Evolutionary conservation across 2,797 vertebrate genomes (phyloP), one percentile per base, ranked within the genome.

Genomic region (Paguma larvata): DNA sequence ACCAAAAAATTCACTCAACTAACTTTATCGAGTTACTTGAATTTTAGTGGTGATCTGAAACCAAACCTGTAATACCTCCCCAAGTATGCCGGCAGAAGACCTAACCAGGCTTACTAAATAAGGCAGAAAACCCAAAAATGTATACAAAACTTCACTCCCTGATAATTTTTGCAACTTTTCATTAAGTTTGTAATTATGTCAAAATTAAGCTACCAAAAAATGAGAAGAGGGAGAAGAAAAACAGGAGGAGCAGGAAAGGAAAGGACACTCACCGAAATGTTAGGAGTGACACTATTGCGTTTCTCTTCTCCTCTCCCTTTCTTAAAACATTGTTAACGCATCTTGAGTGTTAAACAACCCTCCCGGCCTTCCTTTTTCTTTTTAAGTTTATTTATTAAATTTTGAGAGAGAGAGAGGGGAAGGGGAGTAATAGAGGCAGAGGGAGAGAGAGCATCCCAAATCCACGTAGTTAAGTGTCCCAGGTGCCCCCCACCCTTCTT

Each of bases 191-290:
- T 7, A 89, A 89, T 82, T 72, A 70, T 92, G 89, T 83, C 82
- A 93, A 95, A 96, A 80, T 67, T 89, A 88, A 80, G 14, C 16
- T 82, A 62, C 13, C 23, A 87, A 88, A 94, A 77, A 32, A 83
- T 25, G 25, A 94, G 10, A 79, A 59, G 25, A 38, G 5, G 13
- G 41, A 88, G 21, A 84, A 41, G 46, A 48, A 88, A 75, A 90
- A 32, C 2, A 79, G 38, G 11, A 77, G 48, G 30, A 78, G 21
- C 16, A 41, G n/a, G 30, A 82, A 78, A 92, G 25, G 7, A 67
- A 93, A 6, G 10, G 34, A 5, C 2, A 53, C 10, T 63, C 34
- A 38, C 16, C 62, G 4, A 62, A 91, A 78, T 6, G 7, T 53
- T 48, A 65, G 19, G 6, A 70, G 19, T 48, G 30, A 82, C 5